Evolutionary conservation across 2,888 invertebrate genomes (phyloP), one percentile per base, ranked within the genome.

Genomic region (Lasioglossum lativentre): DNA sequence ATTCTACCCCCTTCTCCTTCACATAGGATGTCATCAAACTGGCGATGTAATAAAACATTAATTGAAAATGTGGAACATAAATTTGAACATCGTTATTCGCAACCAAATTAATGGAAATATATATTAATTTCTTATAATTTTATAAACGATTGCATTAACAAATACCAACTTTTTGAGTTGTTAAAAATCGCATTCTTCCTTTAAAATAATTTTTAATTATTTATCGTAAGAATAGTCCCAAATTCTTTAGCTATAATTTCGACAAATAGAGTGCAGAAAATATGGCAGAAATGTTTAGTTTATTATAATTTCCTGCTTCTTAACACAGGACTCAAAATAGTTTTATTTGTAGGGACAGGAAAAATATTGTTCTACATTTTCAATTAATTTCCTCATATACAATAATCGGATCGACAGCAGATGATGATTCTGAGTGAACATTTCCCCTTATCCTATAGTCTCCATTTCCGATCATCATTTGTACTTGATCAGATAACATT

Each of bases 281-380:
- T 63, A 30, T 63, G 2, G 19, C 30, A 19, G 12, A 56, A 56
- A 14, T 30, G 2, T 63, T 63, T 63, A 16, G 16, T 63, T 63
- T 30, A 30, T 8, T 63, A 30, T 30, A 30, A 30, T 63, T 30
- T 14, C 14, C 59, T 30, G 30, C 63, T 30, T 63, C 30, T 30
- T 30, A 63, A 63, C 14, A 2, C 4, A 2, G 2, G 3, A 19
- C 4, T 30, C 6, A 30, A 30, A 30, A 8, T 30, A 30, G 16
- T 63, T 63, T 63, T 19, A 30, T 30, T 19, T n/a, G 6, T 8
- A 3, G 30, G 30, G 2, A 12, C 6, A 19, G 30, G 30, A 63
- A 63, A 63, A 63, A 30, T 63, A 63, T 63, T 63, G 19, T 66
- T 68, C 68, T 23, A 34, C 23, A 68, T 68, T 68, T 68, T 68